phyloP scores from a whole-genome alignment of 2,888 invertebrate genomes.

The Acrocera orbiculus region DNA sequence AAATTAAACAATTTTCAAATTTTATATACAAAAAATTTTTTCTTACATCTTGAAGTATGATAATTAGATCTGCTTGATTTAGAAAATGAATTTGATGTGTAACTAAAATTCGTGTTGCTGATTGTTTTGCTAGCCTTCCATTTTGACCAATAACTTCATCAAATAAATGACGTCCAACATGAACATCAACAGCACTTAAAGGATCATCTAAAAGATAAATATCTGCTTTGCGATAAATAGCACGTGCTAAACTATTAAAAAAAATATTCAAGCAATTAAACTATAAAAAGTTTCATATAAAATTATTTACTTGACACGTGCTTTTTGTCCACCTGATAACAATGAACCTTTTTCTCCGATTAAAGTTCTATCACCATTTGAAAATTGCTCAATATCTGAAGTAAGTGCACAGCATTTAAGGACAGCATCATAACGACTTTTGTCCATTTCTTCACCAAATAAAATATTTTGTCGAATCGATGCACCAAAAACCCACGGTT shows the following conservation, averaged over 20 bases:
- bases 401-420: slow-evolving; percentile 30
- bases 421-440: slow-evolving; percentile 24
- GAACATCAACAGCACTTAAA: slow-evolving; percentile 53
- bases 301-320: slow-evolving; percentile 34
- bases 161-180: slow-evolving; percentile 51
- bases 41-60: slow-evolving; percentile 41
- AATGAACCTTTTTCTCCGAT: slow-evolving; percentile 42
- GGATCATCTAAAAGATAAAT: slow-evolving; percentile 61
- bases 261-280: too few species aligned
- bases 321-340: slow-evolving; percentile 53
- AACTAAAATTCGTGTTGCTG: slow-evolving; percentile 49
- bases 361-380: slow-evolving; percentile 37
- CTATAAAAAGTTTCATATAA: too few species aligned
- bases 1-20: slow-evolving; percentile 10
- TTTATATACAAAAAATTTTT: slow-evolving; percentile 4
- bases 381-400: slow-evolving; percentile 36
- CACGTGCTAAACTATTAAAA: slow-evolving; percentile 13
- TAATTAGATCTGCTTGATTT: slow-evolving; percentile 37
- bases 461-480: slow-evolving; percentile 69
- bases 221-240: slow-evolving; percentile 37
- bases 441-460: slow-evolving; percentile 41
- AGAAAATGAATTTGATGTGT: slow-evolving; percentile 61
- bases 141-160: slow-evolving; percentile 41
- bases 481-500: slow-evolving; percentile 67
- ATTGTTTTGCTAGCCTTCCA: slow-evolving; percentile 31